phyloP scores from a whole-genome alignment of 2,888 invertebrate species.

The Maniola hyperantus region DNA sequence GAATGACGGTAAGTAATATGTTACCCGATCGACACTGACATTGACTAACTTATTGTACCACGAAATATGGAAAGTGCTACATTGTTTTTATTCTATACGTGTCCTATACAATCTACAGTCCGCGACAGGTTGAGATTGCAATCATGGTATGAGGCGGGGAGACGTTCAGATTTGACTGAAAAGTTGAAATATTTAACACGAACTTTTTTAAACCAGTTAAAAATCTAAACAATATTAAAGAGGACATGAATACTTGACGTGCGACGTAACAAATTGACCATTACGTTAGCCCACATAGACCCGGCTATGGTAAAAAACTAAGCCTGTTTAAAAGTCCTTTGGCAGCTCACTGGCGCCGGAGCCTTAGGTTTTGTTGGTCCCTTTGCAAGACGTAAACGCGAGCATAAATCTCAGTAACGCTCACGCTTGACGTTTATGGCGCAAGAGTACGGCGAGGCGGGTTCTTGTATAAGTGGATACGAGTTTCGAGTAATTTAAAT shows the following conservation, averaged over 20 bases:
- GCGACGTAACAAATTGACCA: too few relatives aligned
- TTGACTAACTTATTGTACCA: constrained; percentile 17
- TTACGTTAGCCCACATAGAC: constrained; percentile 36
- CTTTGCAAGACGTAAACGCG: constrained; percentile 32
- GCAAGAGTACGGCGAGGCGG: constrained; percentile 26
- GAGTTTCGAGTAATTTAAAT: constrained; percentile 30
- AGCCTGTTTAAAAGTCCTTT: constrained; percentile 57
- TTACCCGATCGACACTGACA: constrained; percentile 25
- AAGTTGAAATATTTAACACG: too few relatives aligned
- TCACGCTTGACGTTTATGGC: constrained; percentile 32
- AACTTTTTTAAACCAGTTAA: too few relatives aligned
- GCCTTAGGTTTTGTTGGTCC: constrained; percentile 45
- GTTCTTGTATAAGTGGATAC: constrained; percentile 29
- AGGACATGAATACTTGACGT: too few relatives aligned
- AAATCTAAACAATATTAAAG: too few relatives aligned
- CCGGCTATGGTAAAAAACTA: constrained; percentile 69
- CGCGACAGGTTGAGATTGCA: too few relatives aligned
- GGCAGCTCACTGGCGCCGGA: constrained; percentile 67
- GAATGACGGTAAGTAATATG: too few relatives aligned
- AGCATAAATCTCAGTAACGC: constrained; percentile 35
- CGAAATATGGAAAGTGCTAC: not conserved
- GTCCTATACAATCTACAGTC: not conserved
- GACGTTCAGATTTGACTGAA: too few relatives aligned
- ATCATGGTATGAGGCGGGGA: too few relatives aligned
- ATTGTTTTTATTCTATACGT: constrained; percentile 1